Percentiles rank a stretch among this genome's conserved stretches.
phyloP scores from a whole-genome alignment of 2,888 invertebrate genomes.

The Heliconius ethilla region DNA sequence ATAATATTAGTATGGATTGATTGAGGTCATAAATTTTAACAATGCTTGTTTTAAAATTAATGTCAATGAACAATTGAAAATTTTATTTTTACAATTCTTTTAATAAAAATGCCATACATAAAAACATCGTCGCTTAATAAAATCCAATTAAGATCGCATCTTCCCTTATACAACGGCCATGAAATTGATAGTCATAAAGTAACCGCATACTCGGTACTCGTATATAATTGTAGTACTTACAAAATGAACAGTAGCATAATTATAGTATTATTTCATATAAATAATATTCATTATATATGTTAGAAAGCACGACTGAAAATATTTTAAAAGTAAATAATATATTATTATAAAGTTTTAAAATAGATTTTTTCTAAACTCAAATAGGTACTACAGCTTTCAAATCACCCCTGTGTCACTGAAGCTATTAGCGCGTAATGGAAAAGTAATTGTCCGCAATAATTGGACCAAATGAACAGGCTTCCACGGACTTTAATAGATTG shows the following conservation, averaged over 20 bases:
- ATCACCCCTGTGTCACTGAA: constrained; percentile 29
- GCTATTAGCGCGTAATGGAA: constrained; percentile 57
- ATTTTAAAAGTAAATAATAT: neutral
- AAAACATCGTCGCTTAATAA: neutral
- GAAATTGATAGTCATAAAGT: neutral
- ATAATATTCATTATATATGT: neutral
- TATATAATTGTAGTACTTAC: too few species aligned
- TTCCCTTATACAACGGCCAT: neutral
- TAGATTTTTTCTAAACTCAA: neutral
- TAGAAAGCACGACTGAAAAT: neutral
- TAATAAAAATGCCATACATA: neutral
- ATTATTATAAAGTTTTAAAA: constrained; percentile 4
- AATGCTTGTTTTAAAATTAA: too few species aligned
- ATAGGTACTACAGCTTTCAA: neutral
- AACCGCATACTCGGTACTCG: neutral
- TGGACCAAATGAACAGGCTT: constrained; percentile 41
- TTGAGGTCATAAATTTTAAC: too few species aligned
- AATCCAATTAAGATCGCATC: neutral
- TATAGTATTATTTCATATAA: too few species aligned
- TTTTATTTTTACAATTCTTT: too few species aligned
- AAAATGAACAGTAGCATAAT: too few species aligned
- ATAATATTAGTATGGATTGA: too few species aligned
- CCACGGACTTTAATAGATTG: constrained; percentile 26
- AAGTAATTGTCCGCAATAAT: constrained; percentile 56
- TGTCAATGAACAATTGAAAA: too few species aligned